Evolutionary conservation across 2,797 vertebrate genomes (phyloP), one percentile per base, ranked within the genome.

Genomic region (Eptatretus atami): DNA sequence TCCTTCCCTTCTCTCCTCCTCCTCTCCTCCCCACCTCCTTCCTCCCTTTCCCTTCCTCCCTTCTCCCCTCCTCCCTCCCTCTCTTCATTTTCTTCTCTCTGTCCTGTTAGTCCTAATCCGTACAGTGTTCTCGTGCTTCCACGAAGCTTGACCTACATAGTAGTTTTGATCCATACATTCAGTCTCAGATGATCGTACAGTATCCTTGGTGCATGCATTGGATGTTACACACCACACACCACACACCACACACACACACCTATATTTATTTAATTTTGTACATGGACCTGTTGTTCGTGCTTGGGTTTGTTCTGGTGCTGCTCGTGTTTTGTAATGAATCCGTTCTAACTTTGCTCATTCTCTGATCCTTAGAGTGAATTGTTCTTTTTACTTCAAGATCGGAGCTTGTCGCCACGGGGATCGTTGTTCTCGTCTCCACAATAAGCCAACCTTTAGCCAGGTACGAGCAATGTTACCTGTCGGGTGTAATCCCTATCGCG

Each of bases 351-450:
- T 60, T 19, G 19, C 55, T 6, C 14, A 15, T 60, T 60, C 19
- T 19, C 9, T 60, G 3, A 15, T 19, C 55, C 14, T 15, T 9
- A 60, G 55, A 60, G 55, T 60, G 9, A 60, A 60, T 19, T 60
- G 55, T 9, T 60, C 55, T 60, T 60, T 60, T 60, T 60, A 60
- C 19, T 60, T 60, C 19, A 60, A 60, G 19, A 60, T 60, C 19
- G 55, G 55, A 15, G 55, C 55, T 4, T 60, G 55, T 60, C 55
- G 55, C 19, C 55, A 60, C 19, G 55, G 55, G 14, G 55, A 60
- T 19, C 55, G 55, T 19, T 60, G 55, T 19, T 60, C 55, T 19
- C 14, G 55, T 15, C 19, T 60, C 14, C 55, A 60, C 55, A 60
- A 60, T 19, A 60, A 60, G 55, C 55, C 55, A 19, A 60, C 55